Conservation (phyloP, 2,113 vertebrate genomes). For the Butastur rufipennis region DNA sequence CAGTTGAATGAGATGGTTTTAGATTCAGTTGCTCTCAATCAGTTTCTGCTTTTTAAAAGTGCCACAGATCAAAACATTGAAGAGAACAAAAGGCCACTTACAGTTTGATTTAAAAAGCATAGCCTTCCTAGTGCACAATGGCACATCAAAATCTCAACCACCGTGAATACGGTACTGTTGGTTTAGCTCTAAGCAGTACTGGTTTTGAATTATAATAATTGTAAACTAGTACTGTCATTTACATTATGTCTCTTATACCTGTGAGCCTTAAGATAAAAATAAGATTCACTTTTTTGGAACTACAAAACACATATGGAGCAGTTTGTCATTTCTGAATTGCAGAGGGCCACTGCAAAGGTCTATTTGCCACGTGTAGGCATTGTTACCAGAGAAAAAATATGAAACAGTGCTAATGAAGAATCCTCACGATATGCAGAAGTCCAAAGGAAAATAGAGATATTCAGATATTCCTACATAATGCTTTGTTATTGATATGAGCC, state of each 20-base stretch:
- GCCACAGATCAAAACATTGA: background rate
- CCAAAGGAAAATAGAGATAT: background rate
- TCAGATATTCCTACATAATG: background rate
- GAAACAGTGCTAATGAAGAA: background rate
- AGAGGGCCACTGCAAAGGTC: background rate
- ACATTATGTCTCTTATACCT: background rate
- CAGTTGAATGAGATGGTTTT: background rate
- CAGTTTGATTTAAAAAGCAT: background rate
- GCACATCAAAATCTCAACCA: background rate
- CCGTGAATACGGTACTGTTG: background rate
- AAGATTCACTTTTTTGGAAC: background rate
- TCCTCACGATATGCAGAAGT: background rate
- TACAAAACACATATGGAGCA: background rate
- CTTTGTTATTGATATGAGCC: background rate
- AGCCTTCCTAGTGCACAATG: background rate
- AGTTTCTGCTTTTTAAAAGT: background rate
- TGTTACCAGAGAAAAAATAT: background rate
- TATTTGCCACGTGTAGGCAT: background rate
- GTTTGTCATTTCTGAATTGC: background rate
- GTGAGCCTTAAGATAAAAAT: background rate
- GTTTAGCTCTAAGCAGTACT: background rate
- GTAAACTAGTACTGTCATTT: background rate
- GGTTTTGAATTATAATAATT: background rate
- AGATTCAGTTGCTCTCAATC: background rate
- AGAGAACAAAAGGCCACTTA: background rate